Evolutionary conservation across 2,113 vertebrate genomes (phyloP), one percentile per base, ranked within the genome.

Genomic region (Odocoileus hemionus): DNA sequence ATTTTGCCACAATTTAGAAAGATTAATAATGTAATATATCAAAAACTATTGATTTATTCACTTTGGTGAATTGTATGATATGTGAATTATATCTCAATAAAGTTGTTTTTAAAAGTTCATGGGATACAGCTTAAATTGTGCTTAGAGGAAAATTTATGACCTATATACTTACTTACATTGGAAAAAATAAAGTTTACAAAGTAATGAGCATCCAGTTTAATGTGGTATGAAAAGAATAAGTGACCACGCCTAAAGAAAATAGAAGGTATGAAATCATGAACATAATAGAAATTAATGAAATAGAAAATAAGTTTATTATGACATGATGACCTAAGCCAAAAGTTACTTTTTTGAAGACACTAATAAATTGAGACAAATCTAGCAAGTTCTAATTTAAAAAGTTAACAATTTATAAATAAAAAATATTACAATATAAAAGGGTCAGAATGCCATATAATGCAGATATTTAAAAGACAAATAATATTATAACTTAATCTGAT

Each of bases 171-270:
- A 14, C 30, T 64, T 92, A 67, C n/a, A 33, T 17, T 84, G 83
- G 55, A 17, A 33, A 88, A n/a, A 80, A 55, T 89, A 78, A 91
- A 67, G 43, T 36, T 84, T 67, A 67, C 64, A 89, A 88, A 85
- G 21, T 85, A 70, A 94, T 85, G 86, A 94, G 55, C 7, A 83
- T 88, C 23, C 67, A 96, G 47, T 85, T 80, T 89, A 92, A 94
- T 80, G 25, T 79, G 10, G 15, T 82, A 47, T 47, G 89, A 92
- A 84, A 80, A 79, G 79, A 80, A 86, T 9, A 86, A 28, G n/a
- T 91, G 52, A 84, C 30, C 70, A 60, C 54, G 13, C 36, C 74
- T 52, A 70, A 86, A 80, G 55, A 95, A 74, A 90, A 79, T 11
- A 60, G 21, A 89, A 57, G 4, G 15, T 50, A 58, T 80, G 36